phyloP scores from a whole-genome alignment of 2,797 vertebrate species.

The Betta splendens region DNA sequence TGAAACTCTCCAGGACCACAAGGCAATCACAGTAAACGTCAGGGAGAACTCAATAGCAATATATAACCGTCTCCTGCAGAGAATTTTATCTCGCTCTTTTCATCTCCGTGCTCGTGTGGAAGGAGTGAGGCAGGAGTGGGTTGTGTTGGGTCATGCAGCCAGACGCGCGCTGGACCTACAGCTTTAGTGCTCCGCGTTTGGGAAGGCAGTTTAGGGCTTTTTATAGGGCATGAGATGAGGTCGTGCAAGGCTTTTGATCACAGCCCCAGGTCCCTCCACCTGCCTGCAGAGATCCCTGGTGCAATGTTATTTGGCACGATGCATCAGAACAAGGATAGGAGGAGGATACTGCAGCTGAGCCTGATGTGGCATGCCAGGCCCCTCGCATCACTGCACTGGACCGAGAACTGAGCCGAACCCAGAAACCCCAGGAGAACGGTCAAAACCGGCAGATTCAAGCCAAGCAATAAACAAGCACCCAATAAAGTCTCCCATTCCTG shows the following conservation, averaged over 20 bases:
- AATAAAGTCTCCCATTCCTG: conserved; percentile 40
- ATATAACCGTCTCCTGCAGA: conserved; percentile 51
- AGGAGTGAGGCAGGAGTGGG: conserved; percentile 18
- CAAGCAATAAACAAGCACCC: conserved; percentile 43
- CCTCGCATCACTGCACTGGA: conserved; percentile 49
- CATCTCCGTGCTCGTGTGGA: conserved; percentile 37
- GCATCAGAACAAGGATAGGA: conserved; percentile 18
- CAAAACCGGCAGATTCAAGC: conserved; percentile 46
- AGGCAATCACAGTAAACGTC: conserved; percentile 56
- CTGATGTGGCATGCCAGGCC: conserved; percentile 49
- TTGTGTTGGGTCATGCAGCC: conserved; percentile 45
- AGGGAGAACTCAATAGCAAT: conserved; percentile 44
- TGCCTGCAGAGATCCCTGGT: conserved; percentile 49
- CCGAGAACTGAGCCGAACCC: conserved; percentile 42
- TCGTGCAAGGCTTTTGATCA: conserved; percentile 49
- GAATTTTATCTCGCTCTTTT: conserved; percentile 53
- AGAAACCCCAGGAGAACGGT: conserved; percentile 44
- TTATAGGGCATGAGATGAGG: conserved; percentile 47
- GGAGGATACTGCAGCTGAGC: conserved; percentile 32
- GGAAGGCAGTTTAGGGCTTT: conserved; percentile 39
- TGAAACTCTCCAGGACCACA: conserved; percentile 47
- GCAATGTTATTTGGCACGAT: conserved; percentile 43
- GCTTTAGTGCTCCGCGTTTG: conserved; percentile 12
- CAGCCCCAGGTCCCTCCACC: conserved; percentile 44
- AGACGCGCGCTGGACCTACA: conserved; percentile 15